These are phyloP conservation scores for Oegoconia quadripuncta DNA, from an alignment of 2,888 invertebrate species.

Conservation along the genomic window DNA sequence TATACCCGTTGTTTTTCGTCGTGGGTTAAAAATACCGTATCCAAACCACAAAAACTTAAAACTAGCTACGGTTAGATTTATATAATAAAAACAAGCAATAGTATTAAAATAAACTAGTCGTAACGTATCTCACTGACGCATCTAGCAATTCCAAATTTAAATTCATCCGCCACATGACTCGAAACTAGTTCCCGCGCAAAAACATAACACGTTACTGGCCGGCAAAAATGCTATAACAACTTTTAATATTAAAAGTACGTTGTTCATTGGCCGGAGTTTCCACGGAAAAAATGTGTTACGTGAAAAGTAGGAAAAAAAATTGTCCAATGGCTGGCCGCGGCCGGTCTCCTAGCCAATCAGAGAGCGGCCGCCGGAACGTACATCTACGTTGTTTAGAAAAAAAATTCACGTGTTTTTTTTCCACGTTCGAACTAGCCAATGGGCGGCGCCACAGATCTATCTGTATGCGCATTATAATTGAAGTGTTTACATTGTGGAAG, in stretches of 20 bases:
- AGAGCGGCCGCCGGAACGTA: constrained; percentile 55
- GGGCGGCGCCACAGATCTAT: constrained; percentile 37
- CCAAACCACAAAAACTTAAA: no score
- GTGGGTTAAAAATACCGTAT: no score
- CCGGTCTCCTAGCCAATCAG: constrained; percentile 52
- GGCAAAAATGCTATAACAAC: constrained; percentile 49
- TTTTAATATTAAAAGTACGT: constrained; percentile 72
- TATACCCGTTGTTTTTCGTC: no score
- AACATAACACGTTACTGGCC: constrained; percentile 26
- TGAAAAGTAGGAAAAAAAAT: constrained; percentile 73
- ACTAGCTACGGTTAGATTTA: no score
- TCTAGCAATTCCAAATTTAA: constrained; percentile 40
- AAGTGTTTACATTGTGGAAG: constrained; percentile 38
- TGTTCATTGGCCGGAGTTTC: constrained; percentile 64
- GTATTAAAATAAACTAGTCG: constrained; percentile 32
- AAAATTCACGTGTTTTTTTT: constrained; percentile 72
- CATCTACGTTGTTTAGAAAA: constrained; percentile 71
- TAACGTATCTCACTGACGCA: constrained; percentile 10
- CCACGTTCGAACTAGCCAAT: constrained; percentile 65
- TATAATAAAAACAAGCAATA: constrained; percentile 22
- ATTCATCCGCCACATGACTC: no score
- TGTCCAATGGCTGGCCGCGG: constrained; percentile 58
- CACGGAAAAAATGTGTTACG: constrained; percentile 67
- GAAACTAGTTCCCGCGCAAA: constrained; percentile 30
- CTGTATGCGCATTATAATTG: constrained; percentile 60